phyloP scores from a whole-genome alignment of 2,797 vertebrate species.

The Amniataba percoides region DNA sequence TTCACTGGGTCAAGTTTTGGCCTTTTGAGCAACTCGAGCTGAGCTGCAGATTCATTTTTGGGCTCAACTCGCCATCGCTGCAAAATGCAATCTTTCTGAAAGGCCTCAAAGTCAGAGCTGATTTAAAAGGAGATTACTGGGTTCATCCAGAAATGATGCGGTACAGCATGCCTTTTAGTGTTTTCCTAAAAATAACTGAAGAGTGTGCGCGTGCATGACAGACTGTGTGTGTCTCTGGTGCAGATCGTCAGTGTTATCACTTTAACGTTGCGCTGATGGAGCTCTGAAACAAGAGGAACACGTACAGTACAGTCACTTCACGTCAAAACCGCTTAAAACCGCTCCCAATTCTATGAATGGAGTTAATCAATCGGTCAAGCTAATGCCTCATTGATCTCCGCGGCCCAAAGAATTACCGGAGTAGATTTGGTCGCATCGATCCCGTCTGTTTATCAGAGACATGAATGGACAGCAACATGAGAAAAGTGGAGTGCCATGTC shows the following conservation, averaged over 20 bases:
- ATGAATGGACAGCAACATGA: background rate
- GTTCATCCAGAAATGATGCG: background rate
- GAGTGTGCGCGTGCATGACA: background rate
- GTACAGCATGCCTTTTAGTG: background rate
- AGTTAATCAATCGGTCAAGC: conserved; percentile 30
- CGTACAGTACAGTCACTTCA: conserved; percentile 8
- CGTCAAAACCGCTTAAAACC: conserved; percentile 19
- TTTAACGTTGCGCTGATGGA: background rate
- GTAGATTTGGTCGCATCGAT: conserved; percentile 2
- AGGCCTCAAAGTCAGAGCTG: conserved; percentile 10
- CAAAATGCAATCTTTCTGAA: conserved; percentile 31
- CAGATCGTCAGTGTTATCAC: background rate
- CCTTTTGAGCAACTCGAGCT: conserved; percentile 21
- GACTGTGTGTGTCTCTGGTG: background rate
- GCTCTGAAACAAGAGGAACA: conserved; percentile 5
- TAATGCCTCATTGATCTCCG: conserved; percentile 34
- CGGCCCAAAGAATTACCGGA: conserved; percentile 15
- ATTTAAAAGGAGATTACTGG: conserved; percentile 42
- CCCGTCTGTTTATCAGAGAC: conserved; percentile 7
- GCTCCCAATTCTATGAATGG: conserved; percentile 31
- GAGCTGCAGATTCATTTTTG: conserved; percentile 37
- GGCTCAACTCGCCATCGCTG: conserved; percentile 25
- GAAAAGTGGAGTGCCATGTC: conserved; percentile 36
- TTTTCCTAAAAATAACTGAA: conserved; percentile 6
- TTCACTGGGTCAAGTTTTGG: conserved; percentile 23